phyloP scores from a whole-genome alignment of 2,797 vertebrate genomes.

The Pteropus rufus region DNA sequence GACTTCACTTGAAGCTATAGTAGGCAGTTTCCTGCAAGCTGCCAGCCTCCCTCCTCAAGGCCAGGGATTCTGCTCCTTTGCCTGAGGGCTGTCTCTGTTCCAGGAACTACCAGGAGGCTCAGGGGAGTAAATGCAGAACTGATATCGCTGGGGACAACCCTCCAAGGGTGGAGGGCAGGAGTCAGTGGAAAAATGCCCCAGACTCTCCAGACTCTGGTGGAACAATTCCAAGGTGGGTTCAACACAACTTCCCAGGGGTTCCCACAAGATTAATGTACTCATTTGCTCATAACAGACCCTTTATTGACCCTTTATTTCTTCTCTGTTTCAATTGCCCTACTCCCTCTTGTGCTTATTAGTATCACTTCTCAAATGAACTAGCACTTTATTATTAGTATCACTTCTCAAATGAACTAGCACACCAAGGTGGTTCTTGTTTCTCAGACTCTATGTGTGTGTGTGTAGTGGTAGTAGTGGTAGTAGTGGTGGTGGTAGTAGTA shows the following conservation, averaged over 20 bases:
- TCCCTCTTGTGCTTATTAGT: not conserved
- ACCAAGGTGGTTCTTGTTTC: not conserved
- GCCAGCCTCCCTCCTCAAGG: not conserved
- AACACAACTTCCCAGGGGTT: not conserved
- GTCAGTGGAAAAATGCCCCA: not conserved
- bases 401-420: not conserved
- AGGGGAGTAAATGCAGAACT: not conserved
- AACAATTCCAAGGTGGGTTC: not conserved
- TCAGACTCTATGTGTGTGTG: not conserved
- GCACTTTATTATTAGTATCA: not conserved
- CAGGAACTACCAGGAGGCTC: not conserved
- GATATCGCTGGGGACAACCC: rapidly evolving
- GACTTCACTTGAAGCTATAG: not conserved
- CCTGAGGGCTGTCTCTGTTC: not conserved
- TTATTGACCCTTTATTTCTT: not conserved
- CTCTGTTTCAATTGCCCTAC: not conserved
- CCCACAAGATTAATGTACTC: not conserved
- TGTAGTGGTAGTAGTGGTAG: too few species aligned
- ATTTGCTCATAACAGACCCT: not conserved
- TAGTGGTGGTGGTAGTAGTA: rapidly evolving
- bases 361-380: not conserved
- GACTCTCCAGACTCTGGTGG: too few species aligned
- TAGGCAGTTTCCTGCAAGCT: not conserved
- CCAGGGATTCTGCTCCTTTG: not conserved
- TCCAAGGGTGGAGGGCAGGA: not conserved